Evolutionary conservation across 2,113 vertebrate species (phyloP).

Genomic region (Stigmatopora nigra): DNA sequence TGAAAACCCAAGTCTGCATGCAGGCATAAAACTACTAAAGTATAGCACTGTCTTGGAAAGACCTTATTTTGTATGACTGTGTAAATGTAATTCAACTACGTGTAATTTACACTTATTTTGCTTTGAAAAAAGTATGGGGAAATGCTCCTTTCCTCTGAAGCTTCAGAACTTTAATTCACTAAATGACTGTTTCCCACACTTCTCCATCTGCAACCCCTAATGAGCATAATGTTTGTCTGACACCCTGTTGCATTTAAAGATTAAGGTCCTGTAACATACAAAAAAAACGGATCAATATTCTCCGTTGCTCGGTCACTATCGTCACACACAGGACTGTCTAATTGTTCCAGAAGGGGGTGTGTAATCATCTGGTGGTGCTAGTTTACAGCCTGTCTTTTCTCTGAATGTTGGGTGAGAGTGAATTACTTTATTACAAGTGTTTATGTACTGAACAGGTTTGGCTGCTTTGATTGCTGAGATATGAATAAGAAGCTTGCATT

Average conservation of each 20-base stretch:
- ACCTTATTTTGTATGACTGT: too few species aligned
- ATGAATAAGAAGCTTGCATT: background rate
- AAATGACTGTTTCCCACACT: background rate
- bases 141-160: background rate
- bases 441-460: background rate
- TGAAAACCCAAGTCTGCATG: constrained; percentile 14
- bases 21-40: background rate
- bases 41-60: background rate
- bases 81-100: too few species aligned
- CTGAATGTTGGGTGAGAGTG: background rate
- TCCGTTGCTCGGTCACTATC: constrained; percentile 37
- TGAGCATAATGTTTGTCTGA: constrained; percentile 41
- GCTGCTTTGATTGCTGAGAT: constrained; percentile 15
- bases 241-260: constrained; percentile 24
- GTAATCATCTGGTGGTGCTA: constrained; percentile 1
- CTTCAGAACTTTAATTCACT: background rate
- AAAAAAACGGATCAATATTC: constrained; percentile 43
- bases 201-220: constrained; percentile 37
- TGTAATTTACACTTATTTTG: too few species aligned
- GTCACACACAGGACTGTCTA: constrained; percentile 26
- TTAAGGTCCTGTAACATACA: constrained; percentile 15
- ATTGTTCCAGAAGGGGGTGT: constrained; percentile 13
- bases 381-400: constrained; percentile 1
- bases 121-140: background rate
- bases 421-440: background rate